Percentiles rank a stretch among this genome's conserved stretches.
phyloP scores from a whole-genome alignment of 1,140 invertebrate species.

The Drosophila carrolli region DNA sequence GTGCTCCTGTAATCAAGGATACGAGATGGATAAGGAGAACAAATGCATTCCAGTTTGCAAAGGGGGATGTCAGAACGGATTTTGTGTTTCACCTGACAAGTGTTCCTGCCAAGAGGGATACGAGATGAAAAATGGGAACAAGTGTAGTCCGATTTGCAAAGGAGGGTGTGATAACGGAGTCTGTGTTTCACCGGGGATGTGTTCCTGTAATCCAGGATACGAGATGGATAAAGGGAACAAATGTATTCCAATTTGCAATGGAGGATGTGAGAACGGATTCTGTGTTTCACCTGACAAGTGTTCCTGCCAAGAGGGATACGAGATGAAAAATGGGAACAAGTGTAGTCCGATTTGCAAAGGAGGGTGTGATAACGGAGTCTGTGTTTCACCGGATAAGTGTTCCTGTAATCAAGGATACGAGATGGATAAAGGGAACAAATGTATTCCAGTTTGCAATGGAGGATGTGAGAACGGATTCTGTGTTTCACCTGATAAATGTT shows the following conservation, averaged over 20 bases:
- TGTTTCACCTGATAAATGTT: background rate
- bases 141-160: slow-evolving; percentile 11
- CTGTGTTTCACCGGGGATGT: slow-evolving; percentile 15
- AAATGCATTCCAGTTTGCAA: background rate
- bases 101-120: background rate
- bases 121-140: background rate
- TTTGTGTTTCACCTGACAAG: background rate
- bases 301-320: slow-evolving; percentile 10
- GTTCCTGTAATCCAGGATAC: slow-evolving; percentile 21
- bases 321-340: background rate
- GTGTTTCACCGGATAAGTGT: slow-evolving; percentile 14
- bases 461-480: slow-evolving; percentile 3
- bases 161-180: slow-evolving; percentile 21
- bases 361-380: slow-evolving; percentile 23
- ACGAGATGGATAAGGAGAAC: too few relatives aligned
- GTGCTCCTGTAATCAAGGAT: slow-evolving; percentile 8
- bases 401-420: slow-evolving; percentile 1
- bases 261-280: slow-evolving; percentile 17
- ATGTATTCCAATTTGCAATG: slow-evolving; percentile 14
- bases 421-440: slow-evolving; percentile 11
- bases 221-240: background rate
- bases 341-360: slow-evolving; percentile 9
- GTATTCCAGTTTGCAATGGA: background rate
- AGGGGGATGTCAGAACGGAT: background rate
- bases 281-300: slow-evolving; percentile 20